Evolutionary conservation across 2,888 invertebrate genomes (phyloP).

Genomic region (Magallana nippona): DNA sequence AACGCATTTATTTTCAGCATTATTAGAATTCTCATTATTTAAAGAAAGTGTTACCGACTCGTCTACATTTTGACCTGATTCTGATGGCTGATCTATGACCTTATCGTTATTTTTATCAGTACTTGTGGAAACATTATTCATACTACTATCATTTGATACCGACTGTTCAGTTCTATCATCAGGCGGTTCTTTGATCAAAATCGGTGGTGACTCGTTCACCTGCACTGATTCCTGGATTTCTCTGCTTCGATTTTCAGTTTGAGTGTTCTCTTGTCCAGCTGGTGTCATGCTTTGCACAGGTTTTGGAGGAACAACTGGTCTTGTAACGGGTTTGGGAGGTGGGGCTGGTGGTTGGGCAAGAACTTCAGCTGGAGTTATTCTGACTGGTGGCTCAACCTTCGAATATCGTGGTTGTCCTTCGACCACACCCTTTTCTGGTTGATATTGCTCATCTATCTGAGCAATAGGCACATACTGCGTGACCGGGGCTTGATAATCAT

Average conservation of each 20-base stretch:
- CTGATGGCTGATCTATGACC: neutral
- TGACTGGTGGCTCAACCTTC: slow-evolving; percentile 14
- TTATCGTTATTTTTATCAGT: neutral
- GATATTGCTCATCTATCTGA: slow-evolving; percentile 1
- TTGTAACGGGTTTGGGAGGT: neutral
- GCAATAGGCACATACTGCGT: slow-evolving; percentile 21
- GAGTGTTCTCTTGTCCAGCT: neutral
- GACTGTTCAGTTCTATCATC: neutral
- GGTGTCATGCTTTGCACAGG: neutral
- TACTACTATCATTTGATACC: neutral
- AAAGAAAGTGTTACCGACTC: slow-evolving; percentile 4
- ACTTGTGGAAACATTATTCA: neutral
- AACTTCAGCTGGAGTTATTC: neutral
- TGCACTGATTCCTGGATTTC: neutral
- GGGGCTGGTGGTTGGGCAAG: neutral
- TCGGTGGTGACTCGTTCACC: neutral
- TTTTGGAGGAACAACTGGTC: neutral
- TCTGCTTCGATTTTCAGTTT: neutral
- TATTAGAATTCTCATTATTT: neutral
- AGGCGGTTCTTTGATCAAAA: neutral
- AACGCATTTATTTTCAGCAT: neutral
- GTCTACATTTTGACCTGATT: neutral
- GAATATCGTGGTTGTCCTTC: slow-evolving; percentile 1
- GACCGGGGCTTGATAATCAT: neutral
- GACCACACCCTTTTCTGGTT: neutral